Base-by-base conservation (phyloP, 2,888 invertebrate species). In the Vanessa cardui region DNA sequence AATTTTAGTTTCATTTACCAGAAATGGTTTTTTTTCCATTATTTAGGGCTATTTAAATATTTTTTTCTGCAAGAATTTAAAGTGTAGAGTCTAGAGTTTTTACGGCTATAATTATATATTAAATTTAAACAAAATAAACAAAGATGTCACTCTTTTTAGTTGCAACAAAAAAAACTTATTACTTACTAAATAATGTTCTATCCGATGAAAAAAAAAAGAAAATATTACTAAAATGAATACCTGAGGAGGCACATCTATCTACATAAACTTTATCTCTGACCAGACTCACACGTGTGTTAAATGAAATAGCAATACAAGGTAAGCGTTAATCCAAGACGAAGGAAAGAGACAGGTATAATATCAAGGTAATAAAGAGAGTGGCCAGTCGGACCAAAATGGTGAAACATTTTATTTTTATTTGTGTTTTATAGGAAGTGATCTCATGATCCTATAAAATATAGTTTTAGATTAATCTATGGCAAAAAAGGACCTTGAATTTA, bases 401-500 rank as follows among this genome's bases (percentile, higher is more conserved):
- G 86, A 83, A 82, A 76, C 77, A 80, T 80, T 79, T 81, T 81
- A 84, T 80, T 79, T 79, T 82, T 81, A 83, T 85, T 83, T 73
- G 78, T 78, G 74, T 81, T 80, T 73, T 80, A 77, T 77, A 88
- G 87, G 88, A 89, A 89, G 81, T 89, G 87, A 88, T 88, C 83
- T 90, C 85, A 87, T 80, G 73, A 81, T 78, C 75, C 74, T 75
- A 78, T 77, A 63, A 62, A 69, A 58, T 71, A 64, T 61, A 56
- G 18, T 58, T 68, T 64, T 69, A 64, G 63, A 66, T 64, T 62
- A 58, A 68, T 65, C 62, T 49, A 31, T 47, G 26, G 54, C 60
- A 62, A 52, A 65, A 64, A 21, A 5, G 52, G 56, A 65, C 70
- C 64, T 72, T 70, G 67, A 58, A 59, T 62, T 61, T 62, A 58